Conservation (phyloP, 2,888 invertebrate species). For the Maniola hyperantus region DNA sequence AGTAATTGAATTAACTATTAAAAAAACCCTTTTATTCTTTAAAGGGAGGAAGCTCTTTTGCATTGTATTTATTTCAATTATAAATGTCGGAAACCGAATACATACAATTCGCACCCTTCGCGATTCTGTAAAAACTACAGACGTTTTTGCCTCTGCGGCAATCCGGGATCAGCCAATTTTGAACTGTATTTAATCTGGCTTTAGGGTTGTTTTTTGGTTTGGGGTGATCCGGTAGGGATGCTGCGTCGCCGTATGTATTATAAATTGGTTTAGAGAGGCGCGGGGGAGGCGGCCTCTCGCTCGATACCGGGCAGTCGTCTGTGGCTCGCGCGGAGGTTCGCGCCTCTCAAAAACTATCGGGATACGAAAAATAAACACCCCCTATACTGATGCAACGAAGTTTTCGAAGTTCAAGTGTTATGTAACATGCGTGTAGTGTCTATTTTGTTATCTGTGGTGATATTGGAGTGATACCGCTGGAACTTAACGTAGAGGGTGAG, state of each 20-base stretch:
- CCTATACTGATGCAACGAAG: slow-evolving; percentile 38
- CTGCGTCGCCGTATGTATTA: slow-evolving; percentile 82
- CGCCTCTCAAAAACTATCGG: slow-evolving; percentile 42
- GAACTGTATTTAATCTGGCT: slow-evolving; percentile 33
- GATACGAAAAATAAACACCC: slow-evolving; percentile 43
- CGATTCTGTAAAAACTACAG: slow-evolving; percentile 71
- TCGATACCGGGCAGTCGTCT: slow-evolving; percentile 76
- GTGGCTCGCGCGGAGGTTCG: slow-evolving; percentile 55
- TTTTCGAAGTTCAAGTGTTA: slow-evolving; percentile 44
- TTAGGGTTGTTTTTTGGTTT: slow-evolving; percentile 52
- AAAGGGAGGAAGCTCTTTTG: slow-evolving; percentile 20
- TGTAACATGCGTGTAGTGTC: slow-evolving; percentile 37
- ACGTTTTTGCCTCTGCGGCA: slow-evolving; percentile 80
- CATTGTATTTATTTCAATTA: slow-evolving; percentile 66
- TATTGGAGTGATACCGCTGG: slow-evolving; percentile 40
- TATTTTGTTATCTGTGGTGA: slow-evolving; percentile 40
- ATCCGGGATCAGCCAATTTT: slow-evolving; percentile 46
- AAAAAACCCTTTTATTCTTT: not conserved
- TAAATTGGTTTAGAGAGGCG: slow-evolving; percentile 81
- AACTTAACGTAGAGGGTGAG: slow-evolving; percentile 44
- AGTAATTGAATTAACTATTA: not conserved
- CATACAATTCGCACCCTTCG: slow-evolving; percentile 78
- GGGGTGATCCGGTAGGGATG: slow-evolving; percentile 63
- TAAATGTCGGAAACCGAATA: slow-evolving; percentile 59
- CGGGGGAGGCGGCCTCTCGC: slow-evolving; percentile 70